Base-by-base conservation (phyloP, 2,888 invertebrate species). In the Xestobium rufovillosum region DNA sequence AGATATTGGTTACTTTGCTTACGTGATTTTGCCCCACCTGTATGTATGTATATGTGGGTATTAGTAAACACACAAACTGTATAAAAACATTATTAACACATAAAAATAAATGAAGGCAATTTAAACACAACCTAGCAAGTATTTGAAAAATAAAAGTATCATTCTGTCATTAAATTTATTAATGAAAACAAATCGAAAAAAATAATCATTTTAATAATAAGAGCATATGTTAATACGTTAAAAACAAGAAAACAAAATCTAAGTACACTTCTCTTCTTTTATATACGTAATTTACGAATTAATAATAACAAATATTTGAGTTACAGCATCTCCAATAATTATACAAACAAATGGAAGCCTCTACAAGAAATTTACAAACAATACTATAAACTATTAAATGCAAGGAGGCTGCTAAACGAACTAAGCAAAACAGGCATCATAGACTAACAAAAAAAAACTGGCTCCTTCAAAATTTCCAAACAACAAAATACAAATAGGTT, bases 1-100 rank as follows among this genome's bases (percentile, higher is more conserved):
- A 64, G 64, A 63, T 63, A 63, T 57, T 62, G 61, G 60, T 65
- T 63, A 63, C 59, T 63, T 66, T 64, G 65, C 65, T 65, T 66
- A 66, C 65, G 65, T 66, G 65, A 66, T 63, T 66, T 62, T 66
- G 65, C 64, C 65, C 65, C 65, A 66, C 65, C 65, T 66, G 65
- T 64, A 64, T 65, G 62, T 64, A 65, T 63, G 61, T 65, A 65
- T 63, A 65, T 60, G 65, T 63, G 64, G 65, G 63, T 63, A 65
- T 65, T 65, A 65, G 65, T 65, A 65, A 62, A 64, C 61, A 63
- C 62, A 60, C 56, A 59, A 61, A 57, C 55, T 52, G 52, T 54
- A 47, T 49, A 55, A 57, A 49, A 48, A 27, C 42, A 42, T 44
- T 50, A 55, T 55, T 51, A 57, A 61, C 57, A 63, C 53, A 63